Base-by-base conservation (phyloP, 2,113 vertebrate genomes). In the Geothlypis trichas region DNA sequence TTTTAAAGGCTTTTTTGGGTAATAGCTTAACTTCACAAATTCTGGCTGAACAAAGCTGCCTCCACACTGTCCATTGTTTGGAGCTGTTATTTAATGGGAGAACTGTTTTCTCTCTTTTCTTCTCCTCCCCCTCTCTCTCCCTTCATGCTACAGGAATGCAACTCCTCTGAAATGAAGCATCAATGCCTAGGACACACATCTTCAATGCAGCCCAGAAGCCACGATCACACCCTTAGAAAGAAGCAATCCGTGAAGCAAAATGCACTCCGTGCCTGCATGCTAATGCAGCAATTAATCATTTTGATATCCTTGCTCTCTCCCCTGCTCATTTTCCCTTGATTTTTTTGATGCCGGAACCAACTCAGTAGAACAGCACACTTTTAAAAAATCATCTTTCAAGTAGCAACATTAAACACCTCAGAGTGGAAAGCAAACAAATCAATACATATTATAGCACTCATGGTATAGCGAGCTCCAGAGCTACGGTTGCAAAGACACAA, bases 281-380 rank as follows among this genome's bases (percentile, higher is more conserved):
- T 96, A 97, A 97, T 93, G 86, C 82, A 89, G 76, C 57, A 92
- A 97, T 97, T 95, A 95, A 97, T 97, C 95, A 95, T 87, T 88
- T 21, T 89, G 74, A 89, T 94, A 86, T 46, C 58, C n/a, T 76
- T 66, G 63, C 89, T 87, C 47, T 86, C 89, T 84, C 73, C 24
- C 26, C n/a, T 90, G 35, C 77, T 95, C 81, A 86, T 94, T 94
- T 83, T 92, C 68, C 87, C 78, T 75, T 66, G 85, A 89, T 78
- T 95, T 95, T 93, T 93, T 91, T 91, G 21, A 58, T 87, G 86
- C 52, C 94, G 75, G 72, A 95, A 95, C 59, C 90, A 86, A 86
- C 82, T 82, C 74, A 55, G 71, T 33, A 81, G 80, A 94, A 87
- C 83, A 79, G 42, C 42, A 67, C 74, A 82, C n/a, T 86, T 91